Conservation (phyloP, 2,888 invertebrate genomes). For the Heliconius cydno region DNA sequence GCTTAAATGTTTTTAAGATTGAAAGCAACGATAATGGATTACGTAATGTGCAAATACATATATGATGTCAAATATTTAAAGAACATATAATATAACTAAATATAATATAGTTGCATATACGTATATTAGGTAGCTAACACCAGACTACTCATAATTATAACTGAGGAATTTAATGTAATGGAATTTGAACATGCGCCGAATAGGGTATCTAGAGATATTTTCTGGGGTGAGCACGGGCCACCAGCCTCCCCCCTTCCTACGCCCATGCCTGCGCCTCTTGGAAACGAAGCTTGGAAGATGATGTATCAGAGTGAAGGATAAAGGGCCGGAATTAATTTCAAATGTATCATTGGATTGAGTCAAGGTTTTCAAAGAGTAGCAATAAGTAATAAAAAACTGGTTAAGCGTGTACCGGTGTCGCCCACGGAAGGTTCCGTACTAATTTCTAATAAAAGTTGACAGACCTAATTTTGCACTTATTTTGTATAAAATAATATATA, state of each 20-base stretch:
- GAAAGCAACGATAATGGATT: conserved; percentile 10
- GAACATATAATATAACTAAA: background rate
- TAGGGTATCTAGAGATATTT: too few species aligned
- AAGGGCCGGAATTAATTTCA: background rate
- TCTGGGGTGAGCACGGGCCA: too few species aligned
- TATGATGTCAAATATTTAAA: background rate
- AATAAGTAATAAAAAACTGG: background rate
- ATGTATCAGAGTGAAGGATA: background rate
- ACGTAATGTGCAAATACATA: background rate
- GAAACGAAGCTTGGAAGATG: background rate
- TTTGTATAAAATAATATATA: too few species aligned
- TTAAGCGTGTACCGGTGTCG: too few species aligned
- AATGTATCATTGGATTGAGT: background rate
- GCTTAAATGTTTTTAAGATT: background rate
- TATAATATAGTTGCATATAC: background rate
- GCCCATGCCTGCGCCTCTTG: too few species aligned
- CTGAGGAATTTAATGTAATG: too few species aligned
- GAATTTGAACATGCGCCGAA: too few species aligned
- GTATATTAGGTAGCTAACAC: background rate
- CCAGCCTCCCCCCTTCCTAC: too few species aligned
- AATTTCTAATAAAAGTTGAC: too few species aligned
- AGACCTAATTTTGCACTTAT: too few species aligned
- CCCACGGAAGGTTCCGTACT: too few species aligned
- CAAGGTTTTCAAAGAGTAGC: background rate
- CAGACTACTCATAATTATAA: background rate